These are phyloP conservation scores for Euplagia quadripunctaria DNA, from an alignment of 2,888 invertebrate species.

Conservation along the genomic window DNA sequence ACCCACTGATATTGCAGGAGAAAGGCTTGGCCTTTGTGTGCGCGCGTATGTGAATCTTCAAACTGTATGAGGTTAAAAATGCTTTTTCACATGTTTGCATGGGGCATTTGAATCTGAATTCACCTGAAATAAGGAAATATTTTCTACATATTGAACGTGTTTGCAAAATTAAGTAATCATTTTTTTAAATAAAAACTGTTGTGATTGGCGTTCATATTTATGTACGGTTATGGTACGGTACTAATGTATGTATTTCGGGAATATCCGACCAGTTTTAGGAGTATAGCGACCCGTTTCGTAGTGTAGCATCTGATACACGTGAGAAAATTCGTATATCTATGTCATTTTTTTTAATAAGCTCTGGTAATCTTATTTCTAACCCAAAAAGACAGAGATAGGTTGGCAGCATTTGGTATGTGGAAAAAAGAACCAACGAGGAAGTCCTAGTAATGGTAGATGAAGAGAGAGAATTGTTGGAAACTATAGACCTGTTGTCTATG, in stretches of 20 bases:
- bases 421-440: no score
- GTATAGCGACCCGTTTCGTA: no score
- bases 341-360: no score
- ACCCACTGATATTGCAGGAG: slow-evolving; percentile 93
- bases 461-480: no score
- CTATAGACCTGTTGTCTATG: no score
- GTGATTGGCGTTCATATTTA: no score
- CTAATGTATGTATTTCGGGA: not conserved
- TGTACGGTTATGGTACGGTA: not conserved
- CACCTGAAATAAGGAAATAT: slow-evolving; percentile 88
- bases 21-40: slow-evolving; percentile 98
- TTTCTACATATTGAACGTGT: not conserved
- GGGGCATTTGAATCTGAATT: slow-evolving; percentile 97
- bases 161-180: not conserved
- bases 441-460: no score
- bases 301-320: no score
- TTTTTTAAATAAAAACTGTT: not conserved
- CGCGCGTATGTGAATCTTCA: slow-evolving; percentile 97
- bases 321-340: no score
- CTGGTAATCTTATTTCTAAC: no score
- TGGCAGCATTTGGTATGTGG: no score
- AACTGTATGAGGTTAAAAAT: slow-evolving; percentile 97
- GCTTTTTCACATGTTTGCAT: slow-evolving; percentile 96
- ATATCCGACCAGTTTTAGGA: not conserved
- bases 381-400: no score